Evolutionary conservation across 2,113 vertebrate species (phyloP).

Genomic region (Oncorhynchus keta): DNA sequence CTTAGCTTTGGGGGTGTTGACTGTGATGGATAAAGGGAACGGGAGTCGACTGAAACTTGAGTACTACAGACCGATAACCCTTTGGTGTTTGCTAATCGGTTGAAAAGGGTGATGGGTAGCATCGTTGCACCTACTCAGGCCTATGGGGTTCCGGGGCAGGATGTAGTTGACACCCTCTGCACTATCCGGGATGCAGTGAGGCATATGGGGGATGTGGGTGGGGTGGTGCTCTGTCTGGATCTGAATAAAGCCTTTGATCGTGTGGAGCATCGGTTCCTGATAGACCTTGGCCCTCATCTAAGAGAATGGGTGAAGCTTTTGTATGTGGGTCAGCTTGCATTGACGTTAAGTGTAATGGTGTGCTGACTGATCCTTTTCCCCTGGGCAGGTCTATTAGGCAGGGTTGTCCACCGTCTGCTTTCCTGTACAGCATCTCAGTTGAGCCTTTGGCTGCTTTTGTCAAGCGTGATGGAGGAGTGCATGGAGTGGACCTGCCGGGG

Average conservation of each 20-base stretch:
- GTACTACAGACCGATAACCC: slow-evolving; percentile 5
- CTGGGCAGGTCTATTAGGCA: too few species aligned
- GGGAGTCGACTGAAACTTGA: neutral
- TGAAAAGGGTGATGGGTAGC: neutral
- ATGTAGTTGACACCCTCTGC: neutral
- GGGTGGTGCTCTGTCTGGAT: neutral
- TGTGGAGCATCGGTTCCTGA: neutral
- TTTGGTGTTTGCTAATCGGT: neutral
- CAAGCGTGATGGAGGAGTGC: neutral
- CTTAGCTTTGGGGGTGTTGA: neutral
- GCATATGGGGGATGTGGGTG: neutral
- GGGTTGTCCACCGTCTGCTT: neutral
- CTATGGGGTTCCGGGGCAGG: neutral
- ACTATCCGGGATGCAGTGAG: neutral
- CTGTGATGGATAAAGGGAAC: neutral
- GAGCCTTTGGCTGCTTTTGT: neutral
- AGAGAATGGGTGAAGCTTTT: neutral
- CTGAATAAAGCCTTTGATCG: slow-evolving; percentile 22
- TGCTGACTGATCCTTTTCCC: too few species aligned
- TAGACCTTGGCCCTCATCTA: neutral
- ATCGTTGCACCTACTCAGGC: slow-evolving; percentile 1
- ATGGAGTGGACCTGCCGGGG: too few species aligned
- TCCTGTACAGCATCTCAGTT: neutral
- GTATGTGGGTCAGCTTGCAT: neutral
- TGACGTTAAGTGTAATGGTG: neutral